Evolutionary conservation across 2,888 invertebrate species (phyloP).

Genomic region (Globia sparganii): DNA sequence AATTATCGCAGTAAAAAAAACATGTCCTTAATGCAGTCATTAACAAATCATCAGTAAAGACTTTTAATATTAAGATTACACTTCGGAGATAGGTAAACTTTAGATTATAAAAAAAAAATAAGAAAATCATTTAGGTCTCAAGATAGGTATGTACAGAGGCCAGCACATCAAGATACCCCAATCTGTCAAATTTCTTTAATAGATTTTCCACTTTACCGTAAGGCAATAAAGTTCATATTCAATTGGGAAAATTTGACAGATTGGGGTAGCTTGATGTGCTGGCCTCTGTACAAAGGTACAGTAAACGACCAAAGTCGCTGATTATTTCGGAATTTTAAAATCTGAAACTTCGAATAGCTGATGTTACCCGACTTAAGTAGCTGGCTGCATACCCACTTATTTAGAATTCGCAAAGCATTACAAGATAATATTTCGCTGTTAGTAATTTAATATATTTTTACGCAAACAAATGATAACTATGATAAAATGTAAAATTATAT

Average conservation of each 20-base stretch:
- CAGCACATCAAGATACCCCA: too few species aligned
- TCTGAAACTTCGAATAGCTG: neutral
- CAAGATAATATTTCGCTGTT: constrained; percentile 19
- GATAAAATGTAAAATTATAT: neutral
- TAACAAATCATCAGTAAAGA: neutral
- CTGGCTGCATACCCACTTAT: neutral
- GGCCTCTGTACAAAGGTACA: too few species aligned
- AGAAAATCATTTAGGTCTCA: too few species aligned
- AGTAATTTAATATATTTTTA: neutral
- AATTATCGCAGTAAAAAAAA: neutral
- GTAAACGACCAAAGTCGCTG: neutral
- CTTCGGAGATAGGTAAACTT: too few species aligned
- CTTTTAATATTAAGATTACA: neutral
- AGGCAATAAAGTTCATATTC: too few species aligned
- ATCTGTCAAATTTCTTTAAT: too few species aligned
- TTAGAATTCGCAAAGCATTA: constrained; percentile 27
- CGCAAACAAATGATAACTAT: neutral
- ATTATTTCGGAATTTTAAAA: neutral
- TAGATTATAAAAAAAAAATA: neutral
- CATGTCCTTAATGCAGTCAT: too few species aligned
- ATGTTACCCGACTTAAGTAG: neutral
- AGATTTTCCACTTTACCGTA: too few species aligned
- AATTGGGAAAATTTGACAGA: too few species aligned
- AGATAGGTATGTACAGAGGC: neutral
- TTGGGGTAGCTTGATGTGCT: too few species aligned